Evolutionary conservation across 23 tunicate genomes (phyloP), one percentile per base, ranked within the genome.

Genomic region (Trididemnum miniatum): DNA sequence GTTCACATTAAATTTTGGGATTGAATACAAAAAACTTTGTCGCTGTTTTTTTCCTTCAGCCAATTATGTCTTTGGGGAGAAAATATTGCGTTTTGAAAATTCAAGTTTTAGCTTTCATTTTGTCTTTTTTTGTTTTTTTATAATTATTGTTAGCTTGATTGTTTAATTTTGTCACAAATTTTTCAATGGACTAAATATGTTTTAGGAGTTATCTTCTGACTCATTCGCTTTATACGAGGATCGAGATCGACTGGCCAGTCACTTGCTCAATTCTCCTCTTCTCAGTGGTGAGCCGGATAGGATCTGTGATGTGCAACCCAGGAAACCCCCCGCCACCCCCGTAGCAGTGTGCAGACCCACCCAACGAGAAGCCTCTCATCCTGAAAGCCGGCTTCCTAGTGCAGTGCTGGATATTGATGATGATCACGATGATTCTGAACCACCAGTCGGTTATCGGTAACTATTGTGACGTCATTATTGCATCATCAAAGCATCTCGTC

Each of bases 201-300:
- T n/a, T n/a, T n/a, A 88, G 93, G 93, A 88, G 29, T 76, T 88
- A n/a, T 51, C 82, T 35, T 54, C 65, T 26, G 73, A 64, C 60
- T 28, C 71, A 2, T 76, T 51, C 73, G 76, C 87, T 0, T 88
- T 87, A 87, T 83, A 82, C 64, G 84, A 88, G 49, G 93, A 82
- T 54, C 93, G 67, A 50, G 78, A 60, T 5, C 9, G 80, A 0
- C 37, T 65, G 28, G 82, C 82, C 26, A 73, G 72, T 20, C 62
- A 81, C 76, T 31, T 87, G 23, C 72, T 87, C 54, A 81, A 64
- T 77, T 71, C 77, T 24, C 60, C 82, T 1, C 66, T 87, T 27
- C 49, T 83, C 62, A 39, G 63, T 26, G 80, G 87, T 24, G 57
- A 83, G 34, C 1, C 3, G 1, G 76, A 81, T 35, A 22, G 50